A percentile compares a stretch with the other conserved stretches of the same genome.
phyloP scores from a whole-genome alignment of 2,113 vertebrate genomes.

The Microtus richardsoni region DNA sequence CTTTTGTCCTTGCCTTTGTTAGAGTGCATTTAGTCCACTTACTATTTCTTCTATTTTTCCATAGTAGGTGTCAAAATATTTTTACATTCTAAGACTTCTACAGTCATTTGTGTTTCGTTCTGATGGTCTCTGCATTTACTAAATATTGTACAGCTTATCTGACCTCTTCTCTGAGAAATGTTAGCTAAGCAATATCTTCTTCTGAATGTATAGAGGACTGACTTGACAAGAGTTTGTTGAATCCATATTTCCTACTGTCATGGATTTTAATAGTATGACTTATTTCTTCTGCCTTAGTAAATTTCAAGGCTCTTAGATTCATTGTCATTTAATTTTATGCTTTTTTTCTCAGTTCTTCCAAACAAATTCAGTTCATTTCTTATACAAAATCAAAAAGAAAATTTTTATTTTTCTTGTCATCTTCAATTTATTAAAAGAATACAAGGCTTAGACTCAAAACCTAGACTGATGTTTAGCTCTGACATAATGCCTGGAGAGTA shows the following conservation, averaged over 20 bases:
- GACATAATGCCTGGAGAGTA: background rate
- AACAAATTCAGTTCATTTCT: background rate
- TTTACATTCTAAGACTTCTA: background rate
- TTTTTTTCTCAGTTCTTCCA: background rate
- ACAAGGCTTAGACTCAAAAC: background rate
- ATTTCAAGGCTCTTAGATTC: background rate
- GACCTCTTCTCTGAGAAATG: background rate
- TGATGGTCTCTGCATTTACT: background rate
- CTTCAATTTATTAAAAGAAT: constrained; percentile 32
- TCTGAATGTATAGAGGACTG: background rate
- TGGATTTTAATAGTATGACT: background rate
- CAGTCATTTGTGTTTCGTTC: background rate
- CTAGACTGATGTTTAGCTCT: background rate
- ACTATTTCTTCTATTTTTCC: background rate
- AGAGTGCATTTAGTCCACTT: background rate
- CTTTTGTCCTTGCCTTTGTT: background rate
- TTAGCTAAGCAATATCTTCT: background rate
- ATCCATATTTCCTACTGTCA: background rate
- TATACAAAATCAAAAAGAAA: background rate
- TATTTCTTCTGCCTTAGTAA: constrained; percentile 14
- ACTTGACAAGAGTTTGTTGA: background rate
- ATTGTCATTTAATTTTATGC: constrained; percentile 3
- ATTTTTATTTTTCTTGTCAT: background rate
- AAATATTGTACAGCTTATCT: background rate
- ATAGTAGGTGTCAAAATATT: background rate